phyloP scores from a whole-genome alignment of 2,888 invertebrate genomes.

The Cheilosia pagana region DNA sequence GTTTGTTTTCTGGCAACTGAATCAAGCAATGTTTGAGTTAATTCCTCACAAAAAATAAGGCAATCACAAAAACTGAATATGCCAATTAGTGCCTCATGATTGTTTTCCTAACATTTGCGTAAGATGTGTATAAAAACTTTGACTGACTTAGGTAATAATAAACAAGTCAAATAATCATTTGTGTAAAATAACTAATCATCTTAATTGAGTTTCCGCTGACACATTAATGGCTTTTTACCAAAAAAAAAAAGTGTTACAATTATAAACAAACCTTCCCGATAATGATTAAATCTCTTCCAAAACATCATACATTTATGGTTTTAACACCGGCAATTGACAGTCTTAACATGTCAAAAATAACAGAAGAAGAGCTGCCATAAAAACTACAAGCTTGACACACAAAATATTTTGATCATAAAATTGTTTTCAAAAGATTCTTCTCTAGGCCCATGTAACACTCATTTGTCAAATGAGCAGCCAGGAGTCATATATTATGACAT shows the following conservation, averaged over 20 bases:
- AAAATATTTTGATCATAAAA: background rate
- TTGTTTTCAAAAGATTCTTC: too few species aligned
- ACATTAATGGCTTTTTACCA: conserved; percentile 17
- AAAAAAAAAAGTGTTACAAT: conserved; percentile 18
- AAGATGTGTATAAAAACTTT: conserved; percentile 20
- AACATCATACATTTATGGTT: background rate
- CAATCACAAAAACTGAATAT: conserved; percentile 10
- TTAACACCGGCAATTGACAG: too few species aligned
- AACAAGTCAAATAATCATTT: conserved; percentile 46
- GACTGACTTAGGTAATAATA: conserved; percentile 41
- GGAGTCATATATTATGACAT: conserved; percentile 11
- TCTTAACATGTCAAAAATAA: too few species aligned
- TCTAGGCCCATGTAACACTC: background rate
- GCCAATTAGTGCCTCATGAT: conserved; percentile 60
- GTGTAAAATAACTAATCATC: background rate
- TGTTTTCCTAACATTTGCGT: conserved; percentile 26
- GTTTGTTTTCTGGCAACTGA: background rate
- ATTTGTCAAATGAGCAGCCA: background rate
- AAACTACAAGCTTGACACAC: background rate
- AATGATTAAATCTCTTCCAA: background rate
- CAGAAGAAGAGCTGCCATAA: too few species aligned
- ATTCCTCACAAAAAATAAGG: background rate
- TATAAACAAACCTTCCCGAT: conserved; percentile 15
- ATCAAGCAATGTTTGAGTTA: background rate
- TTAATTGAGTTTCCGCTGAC: conserved; percentile 26